These are phyloP conservation scores for Phyllopteryx taeniolatus DNA, from an alignment of 2,113 vertebrate genomes.

Conservation along the genomic window DNA sequence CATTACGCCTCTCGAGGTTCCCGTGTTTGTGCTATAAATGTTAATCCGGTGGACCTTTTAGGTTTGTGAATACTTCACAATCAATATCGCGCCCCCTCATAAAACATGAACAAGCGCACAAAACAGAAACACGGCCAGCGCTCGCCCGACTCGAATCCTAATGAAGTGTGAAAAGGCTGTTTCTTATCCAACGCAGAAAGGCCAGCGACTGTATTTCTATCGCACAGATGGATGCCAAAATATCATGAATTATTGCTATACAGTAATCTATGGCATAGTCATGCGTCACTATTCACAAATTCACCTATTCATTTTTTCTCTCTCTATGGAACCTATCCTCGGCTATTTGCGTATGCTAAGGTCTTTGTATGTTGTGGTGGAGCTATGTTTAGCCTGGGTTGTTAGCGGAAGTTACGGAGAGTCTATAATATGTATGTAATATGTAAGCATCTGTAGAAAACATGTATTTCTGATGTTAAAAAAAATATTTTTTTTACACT, in stretches of 20 bases:
- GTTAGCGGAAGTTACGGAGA: too few relatives aligned
- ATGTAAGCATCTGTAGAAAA: too few relatives aligned
- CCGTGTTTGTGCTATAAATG: conserved; percentile 21
- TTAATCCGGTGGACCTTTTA: conserved; percentile 11
- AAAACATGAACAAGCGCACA: conserved; percentile 63
- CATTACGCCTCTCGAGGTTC: not conserved
- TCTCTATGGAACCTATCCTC: not conserved
- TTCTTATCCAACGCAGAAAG: not conserved
- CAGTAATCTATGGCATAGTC: not conserved
- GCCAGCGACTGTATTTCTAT: not conserved
- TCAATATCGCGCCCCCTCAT: conserved; percentile 67
- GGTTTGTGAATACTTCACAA: conserved; percentile 42
- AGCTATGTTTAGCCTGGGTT: too few relatives aligned
- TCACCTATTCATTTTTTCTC: not conserved
- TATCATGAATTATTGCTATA: not conserved
- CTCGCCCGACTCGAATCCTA: conserved; percentile 61
- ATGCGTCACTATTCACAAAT: not conserved
- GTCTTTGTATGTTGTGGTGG: too few relatives aligned
- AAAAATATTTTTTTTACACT: too few relatives aligned
- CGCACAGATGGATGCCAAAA: not conserved
- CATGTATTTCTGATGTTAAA: too few relatives aligned
- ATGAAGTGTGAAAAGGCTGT: conserved; percentile 57
- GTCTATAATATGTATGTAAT: too few relatives aligned
- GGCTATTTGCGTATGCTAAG: not conserved
- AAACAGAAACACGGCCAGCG: conserved; percentile 55